These are phyloP conservation scores for Sphenopsis melanotis DNA, from an alignment of 2,797 vertebrate genomes.

Conservation along the genomic window DNA sequence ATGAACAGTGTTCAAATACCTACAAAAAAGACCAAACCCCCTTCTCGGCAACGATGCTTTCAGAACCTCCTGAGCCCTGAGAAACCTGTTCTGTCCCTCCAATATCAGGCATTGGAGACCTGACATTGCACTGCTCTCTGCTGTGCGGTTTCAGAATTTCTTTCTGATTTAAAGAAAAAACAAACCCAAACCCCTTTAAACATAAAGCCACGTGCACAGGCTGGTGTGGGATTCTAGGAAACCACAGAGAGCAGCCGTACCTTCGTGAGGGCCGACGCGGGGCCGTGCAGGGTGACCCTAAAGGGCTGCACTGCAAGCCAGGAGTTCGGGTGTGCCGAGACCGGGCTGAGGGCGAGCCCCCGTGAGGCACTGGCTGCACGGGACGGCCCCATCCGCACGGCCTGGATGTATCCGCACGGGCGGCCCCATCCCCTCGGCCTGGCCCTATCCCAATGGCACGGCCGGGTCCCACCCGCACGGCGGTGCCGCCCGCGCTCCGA, in stretches of 20 bases:
- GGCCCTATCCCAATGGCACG: no score
- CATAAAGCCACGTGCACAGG: not conserved
- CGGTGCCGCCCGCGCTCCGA: not conserved
- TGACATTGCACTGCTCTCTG: not conserved
- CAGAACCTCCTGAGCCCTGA: not conserved
- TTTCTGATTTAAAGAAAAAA: not conserved
- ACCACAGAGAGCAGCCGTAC: not conserved
- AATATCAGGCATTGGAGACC: fast-evolving
- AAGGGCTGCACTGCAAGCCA: not conserved
- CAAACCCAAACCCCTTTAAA: not conserved
- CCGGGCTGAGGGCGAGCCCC: fast-evolving
- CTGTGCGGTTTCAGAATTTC: not conserved
- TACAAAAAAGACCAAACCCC: not conserved
- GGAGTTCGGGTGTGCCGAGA: not conserved
- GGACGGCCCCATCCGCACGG: no score
- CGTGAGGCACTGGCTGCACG: not conserved
- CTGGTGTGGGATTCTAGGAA: not conserved
- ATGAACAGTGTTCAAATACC: not conserved
- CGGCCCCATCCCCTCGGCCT: no score
- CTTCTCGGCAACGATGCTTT: not conserved
- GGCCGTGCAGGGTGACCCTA: not conserved
- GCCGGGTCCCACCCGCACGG: not conserved
- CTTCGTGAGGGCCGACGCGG: not conserved
- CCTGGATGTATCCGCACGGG: no score
- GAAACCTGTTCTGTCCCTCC: not conserved